Evolutionary conservation across 2,113 vertebrate genomes (phyloP).

Genomic region (Pollachius pollachius): DNA sequence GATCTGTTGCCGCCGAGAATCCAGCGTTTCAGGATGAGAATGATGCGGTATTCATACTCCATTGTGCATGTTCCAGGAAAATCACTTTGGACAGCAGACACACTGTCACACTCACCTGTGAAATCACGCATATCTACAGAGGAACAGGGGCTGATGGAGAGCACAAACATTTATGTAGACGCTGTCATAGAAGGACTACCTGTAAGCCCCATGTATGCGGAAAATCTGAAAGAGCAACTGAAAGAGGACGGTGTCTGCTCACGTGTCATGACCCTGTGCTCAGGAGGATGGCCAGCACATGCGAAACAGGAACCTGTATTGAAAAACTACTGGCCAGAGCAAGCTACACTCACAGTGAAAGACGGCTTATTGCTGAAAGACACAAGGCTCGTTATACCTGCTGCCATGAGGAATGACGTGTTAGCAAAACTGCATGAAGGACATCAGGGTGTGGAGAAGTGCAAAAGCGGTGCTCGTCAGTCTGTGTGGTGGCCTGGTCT

Average conservation of each 20-base stretch:
- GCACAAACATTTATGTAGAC: conserved; percentile 25
- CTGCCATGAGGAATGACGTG: no score
- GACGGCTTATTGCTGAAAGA: no score
- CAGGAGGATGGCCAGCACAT: conserved; percentile 14
- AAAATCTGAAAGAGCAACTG: not conserved
- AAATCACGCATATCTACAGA: not conserved
- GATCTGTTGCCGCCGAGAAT: conserved; percentile 14
- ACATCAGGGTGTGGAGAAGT: no score
- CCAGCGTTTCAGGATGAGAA: conserved; percentile 13
- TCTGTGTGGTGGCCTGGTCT: no score
- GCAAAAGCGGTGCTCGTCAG: no score
- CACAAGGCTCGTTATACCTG: no score
- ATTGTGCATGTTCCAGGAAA: no score
- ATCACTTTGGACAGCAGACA: conserved; percentile 18
- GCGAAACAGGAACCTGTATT: conserved; percentile 1
- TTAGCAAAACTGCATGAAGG: no score
- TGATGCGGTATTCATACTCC: conserved; percentile 5
- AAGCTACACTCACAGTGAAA: not conserved
- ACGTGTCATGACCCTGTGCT: no score
- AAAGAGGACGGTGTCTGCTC: not conserved
- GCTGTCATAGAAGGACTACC: conserved; percentile 5
- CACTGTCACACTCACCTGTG: conserved; percentile 9
- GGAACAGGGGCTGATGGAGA: conserved; percentile 11
- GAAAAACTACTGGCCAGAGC: not conserved
- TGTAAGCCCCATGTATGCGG: not conserved